Evolutionary conservation across 1,140 invertebrate species (phyloP).

Genomic region (Leptinotarsa defecta): DNA sequence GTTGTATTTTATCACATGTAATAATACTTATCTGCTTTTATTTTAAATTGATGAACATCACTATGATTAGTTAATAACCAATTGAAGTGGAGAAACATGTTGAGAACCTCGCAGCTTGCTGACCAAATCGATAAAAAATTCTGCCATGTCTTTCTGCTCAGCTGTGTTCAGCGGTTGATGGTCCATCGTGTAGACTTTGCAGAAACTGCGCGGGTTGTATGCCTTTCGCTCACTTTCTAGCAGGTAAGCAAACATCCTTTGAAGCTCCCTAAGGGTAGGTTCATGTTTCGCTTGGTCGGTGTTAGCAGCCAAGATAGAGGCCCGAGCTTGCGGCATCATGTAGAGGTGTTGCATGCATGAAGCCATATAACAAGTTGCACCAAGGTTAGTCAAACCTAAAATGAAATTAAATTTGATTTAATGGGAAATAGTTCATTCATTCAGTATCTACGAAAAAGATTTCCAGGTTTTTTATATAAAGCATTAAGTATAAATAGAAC

Average conservation of each 20-base stretch:
- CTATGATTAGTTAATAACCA: too few species aligned
- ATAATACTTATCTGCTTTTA: too few species aligned
- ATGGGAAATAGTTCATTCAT: too few species aligned
- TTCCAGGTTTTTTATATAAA: too few species aligned
- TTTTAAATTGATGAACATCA: too few species aligned
- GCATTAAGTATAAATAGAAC: too few species aligned
- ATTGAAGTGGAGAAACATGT: too few species aligned
- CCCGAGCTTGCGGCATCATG: slow-evolving; percentile 91
- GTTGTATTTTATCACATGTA: too few species aligned
- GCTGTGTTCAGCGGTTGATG: slow-evolving; percentile 93
- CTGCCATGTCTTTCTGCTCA: slow-evolving; percentile 98
- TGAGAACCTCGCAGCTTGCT: too few species aligned
- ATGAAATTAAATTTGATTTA: too few species aligned
- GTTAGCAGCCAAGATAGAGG: slow-evolving; percentile 76
- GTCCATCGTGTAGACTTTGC: slow-evolving; percentile 96
- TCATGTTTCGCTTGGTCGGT: slow-evolving; percentile 71
- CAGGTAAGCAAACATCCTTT: slow-evolving; percentile 94
- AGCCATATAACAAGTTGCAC: slow-evolving; percentile 96
- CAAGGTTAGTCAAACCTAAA: slow-evolving; percentile 78
- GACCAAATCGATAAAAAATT: slow-evolving; percentile 97
- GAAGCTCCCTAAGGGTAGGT: slow-evolving; percentile 81
- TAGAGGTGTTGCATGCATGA: slow-evolving; percentile 95
- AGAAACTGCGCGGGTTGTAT: slow-evolving; percentile 93
- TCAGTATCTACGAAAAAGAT: too few species aligned
- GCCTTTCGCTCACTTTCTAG: slow-evolving; percentile 92